phyloP scores from a whole-genome alignment of 2,888 invertebrate genomes.

The Stenchaetothrips biformis region DNA sequence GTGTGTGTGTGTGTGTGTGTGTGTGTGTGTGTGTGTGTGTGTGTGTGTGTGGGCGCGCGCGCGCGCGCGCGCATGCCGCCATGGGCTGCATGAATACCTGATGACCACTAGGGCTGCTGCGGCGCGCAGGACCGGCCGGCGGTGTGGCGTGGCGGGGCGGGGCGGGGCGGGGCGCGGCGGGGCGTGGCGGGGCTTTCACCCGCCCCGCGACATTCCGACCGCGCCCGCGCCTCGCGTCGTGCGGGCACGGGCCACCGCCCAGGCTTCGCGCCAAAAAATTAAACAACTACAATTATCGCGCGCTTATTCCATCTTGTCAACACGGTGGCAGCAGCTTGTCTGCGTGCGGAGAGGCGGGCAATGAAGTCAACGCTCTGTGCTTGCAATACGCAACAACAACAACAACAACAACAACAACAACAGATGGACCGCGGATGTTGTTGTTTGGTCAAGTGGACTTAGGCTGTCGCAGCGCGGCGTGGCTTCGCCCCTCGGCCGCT shows the following conservation, averaged over 20 bases:
- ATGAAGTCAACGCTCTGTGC: too few species aligned
- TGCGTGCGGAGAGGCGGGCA: too few species aligned
- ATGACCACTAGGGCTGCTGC: slow-evolving; percentile 1
- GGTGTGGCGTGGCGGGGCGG: not conserved
- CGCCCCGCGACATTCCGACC: not conserved
- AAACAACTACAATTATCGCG: too few species aligned
- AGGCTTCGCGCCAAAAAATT: not conserved
- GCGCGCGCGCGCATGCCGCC: too few species aligned
- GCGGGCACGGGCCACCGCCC: not conserved
- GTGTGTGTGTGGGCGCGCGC: not conserved
- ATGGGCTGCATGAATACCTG: slow-evolving; percentile 11
- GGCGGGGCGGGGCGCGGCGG: not conserved
- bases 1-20: not conserved
- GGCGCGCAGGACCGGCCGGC: not conserved
- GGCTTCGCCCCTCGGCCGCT: too few species aligned
- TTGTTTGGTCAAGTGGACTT: too few species aligned
- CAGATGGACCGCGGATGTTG: too few species aligned
- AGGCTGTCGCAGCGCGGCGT: too few species aligned
- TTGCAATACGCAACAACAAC: too few species aligned
- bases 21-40: not conserved
- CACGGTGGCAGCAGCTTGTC: too few species aligned
- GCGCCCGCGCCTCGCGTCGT: not conserved
- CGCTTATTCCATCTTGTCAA: too few species aligned
- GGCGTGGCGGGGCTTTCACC: not conserved
- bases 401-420: too few species aligned